phyloP scores from a whole-genome alignment of 2,888 invertebrate genomes.

The Lasioglossum pauxillum region DNA sequence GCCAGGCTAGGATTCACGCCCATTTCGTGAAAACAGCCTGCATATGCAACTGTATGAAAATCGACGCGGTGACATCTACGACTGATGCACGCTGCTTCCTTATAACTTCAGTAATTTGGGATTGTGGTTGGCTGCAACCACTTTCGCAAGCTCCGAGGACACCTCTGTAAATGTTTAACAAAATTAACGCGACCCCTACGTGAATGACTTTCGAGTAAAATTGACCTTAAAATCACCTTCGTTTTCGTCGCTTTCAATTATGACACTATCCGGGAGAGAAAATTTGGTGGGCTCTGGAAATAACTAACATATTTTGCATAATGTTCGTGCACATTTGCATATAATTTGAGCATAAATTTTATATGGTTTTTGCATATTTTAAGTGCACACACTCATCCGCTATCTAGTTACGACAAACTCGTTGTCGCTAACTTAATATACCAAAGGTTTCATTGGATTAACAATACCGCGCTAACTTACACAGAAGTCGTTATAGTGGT shows the following conservation, averaged over 20 bases:
- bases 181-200: background rate
- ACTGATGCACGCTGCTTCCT: constrained; percentile 40
- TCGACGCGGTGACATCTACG: constrained; percentile 40
- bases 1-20: constrained; percentile 1
- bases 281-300: too few relatives aligned
- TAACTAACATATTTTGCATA: too few relatives aligned
- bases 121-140: constrained; percentile 15
- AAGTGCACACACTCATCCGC: too few relatives aligned
- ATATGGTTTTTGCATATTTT: too few relatives aligned
- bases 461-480: background rate
- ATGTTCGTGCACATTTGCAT: too few relatives aligned
- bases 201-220: background rate
- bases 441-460: background rate
- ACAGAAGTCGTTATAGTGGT: background rate
- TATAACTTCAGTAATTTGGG: constrained; percentile 32
- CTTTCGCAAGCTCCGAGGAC: background rate
- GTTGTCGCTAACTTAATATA: background rate
- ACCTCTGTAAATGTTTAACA: background rate
- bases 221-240: background rate
- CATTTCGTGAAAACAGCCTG: constrained; percentile 27
- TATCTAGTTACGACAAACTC: too few relatives aligned
- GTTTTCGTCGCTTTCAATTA: too few relatives aligned
- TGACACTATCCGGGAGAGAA: too few relatives aligned
- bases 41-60: constrained; percentile 25
- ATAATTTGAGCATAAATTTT: too few relatives aligned